These are phyloP conservation scores for Galleria mellonella DNA, from an alignment of 1,140 invertebrate genomes.

Conservation along the genomic window DNA sequence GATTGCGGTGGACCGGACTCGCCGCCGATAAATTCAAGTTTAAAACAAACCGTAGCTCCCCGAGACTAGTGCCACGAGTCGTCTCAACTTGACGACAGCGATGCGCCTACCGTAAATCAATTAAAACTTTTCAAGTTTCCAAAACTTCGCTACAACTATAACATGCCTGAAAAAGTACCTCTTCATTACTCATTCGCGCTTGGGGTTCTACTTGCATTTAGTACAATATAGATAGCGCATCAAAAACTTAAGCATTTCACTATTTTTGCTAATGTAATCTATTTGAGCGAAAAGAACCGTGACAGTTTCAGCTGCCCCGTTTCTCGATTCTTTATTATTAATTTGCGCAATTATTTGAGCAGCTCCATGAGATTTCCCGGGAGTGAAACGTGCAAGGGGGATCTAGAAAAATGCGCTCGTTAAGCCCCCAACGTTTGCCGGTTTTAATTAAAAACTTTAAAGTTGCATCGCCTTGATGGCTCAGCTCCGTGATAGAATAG, in stretches of 20 bases:
- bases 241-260: slow-evolving; percentile 9
- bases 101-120: slow-evolving; percentile 43
- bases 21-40: slow-evolving; percentile 26
- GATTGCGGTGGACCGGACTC: slow-evolving; percentile 10
- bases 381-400: slow-evolving; percentile 36
- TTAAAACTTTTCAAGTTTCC: slow-evolving; percentile 40
- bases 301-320: slow-evolving; percentile 7
- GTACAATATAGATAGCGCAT: slow-evolving; percentile 12
- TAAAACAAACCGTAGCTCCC: slow-evolving; percentile 20
- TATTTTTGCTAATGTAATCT: slow-evolving; percentile 19
- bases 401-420: slow-evolving; percentile 62
- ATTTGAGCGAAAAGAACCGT: slow-evolving; percentile 21
- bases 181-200: slow-evolving; percentile 6
- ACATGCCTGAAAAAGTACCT: slow-evolving; percentile 11
- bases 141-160: slow-evolving; percentile 10
- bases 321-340: slow-evolving; percentile 50
- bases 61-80: slow-evolving; percentile 7
- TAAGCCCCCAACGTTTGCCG: slow-evolving; percentile 40
- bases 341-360: slow-evolving; percentile 58
- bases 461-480: slow-evolving; percentile 33
- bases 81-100: slow-evolving; percentile 8
- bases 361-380: slow-evolving; percentile 46
- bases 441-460: slow-evolving; percentile 68
- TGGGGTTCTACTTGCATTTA: slow-evolving; percentile 9
- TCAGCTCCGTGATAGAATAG: slow-evolving; percentile 4